These are phyloP conservation scores for Pituophis catenifer DNA, from an alignment of 2,113 vertebrate species.

Conservation along the genomic window DNA sequence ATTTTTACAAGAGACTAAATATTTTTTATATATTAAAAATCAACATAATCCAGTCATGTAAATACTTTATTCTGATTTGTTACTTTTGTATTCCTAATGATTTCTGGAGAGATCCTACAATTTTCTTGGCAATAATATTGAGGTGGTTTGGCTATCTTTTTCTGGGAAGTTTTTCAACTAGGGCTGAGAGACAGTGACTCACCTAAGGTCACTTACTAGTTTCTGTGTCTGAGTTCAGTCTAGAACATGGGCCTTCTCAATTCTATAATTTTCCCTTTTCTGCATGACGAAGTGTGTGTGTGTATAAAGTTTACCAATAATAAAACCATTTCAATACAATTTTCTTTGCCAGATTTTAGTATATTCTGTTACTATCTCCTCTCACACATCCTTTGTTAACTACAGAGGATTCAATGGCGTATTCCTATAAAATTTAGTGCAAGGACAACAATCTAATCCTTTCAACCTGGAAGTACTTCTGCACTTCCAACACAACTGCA, in stretches of 20 bases:
- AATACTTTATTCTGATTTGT: background rate
- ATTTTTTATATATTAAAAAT: background rate
- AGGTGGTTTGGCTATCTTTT: background rate
- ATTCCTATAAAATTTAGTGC: background rate
- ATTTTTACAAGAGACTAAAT: background rate
- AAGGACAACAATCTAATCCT: background rate
- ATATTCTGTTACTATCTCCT: background rate
- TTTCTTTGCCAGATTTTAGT: background rate
- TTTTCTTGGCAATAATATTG: background rate
- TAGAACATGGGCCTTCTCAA: background rate
- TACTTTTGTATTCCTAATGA: background rate
- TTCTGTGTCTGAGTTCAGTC: background rate
- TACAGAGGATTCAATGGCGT: background rate
- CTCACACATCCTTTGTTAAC: background rate
- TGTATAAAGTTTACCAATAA: background rate
- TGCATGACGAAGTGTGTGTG: background rate
- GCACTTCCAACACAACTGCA: background rate
- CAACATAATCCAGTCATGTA: background rate
- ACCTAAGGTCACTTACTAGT: background rate
- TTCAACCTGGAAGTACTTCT: background rate
- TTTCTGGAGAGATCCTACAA: background rate
- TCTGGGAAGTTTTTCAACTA: background rate
- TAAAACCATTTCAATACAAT: background rate
- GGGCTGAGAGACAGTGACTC: background rate
- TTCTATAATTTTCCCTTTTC: background rate